Conservation (phyloP, 2,888 invertebrate species). For the Apamea crenata region DNA sequence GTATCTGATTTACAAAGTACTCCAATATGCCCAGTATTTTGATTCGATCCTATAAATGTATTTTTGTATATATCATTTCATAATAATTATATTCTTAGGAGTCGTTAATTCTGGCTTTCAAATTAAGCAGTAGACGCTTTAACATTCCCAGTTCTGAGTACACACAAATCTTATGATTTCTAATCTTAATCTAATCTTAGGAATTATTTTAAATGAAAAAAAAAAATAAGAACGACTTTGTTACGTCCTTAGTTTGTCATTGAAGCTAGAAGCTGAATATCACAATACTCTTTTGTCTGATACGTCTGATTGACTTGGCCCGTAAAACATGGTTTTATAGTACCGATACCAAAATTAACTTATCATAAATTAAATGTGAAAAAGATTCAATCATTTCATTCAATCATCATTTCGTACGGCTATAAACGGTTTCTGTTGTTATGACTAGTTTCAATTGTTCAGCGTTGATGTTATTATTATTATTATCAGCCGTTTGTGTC, state of each 20-base stretch:
- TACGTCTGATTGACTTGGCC: slow-evolving; percentile 23
- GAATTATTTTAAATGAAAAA: slow-evolving; percentile 44
- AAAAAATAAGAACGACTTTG: slow-evolving; percentile 48
- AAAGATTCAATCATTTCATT: too few species aligned
- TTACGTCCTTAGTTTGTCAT: slow-evolving; percentile 50
- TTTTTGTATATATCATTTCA: not conserved
- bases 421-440: slow-evolving; percentile 4
- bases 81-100: not conserved
- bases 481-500: not conserved
- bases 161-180: not conserved
- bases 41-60: too few species aligned
- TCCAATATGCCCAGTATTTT: slow-evolving; percentile 3
- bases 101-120: not conserved
- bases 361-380: slow-evolving; percentile 22
- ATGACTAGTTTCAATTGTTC: not conserved
- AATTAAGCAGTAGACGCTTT: slow-evolving; percentile 7
- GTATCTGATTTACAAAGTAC: slow-evolving; percentile 19
- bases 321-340: slow-evolving; percentile 19
- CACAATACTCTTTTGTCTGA: slow-evolving; percentile 50
- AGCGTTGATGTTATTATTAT: not conserved
- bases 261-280: slow-evolving; percentile 38
- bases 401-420: too few species aligned
- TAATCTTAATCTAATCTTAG: too few species aligned
- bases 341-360: slow-evolving; percentile 5
- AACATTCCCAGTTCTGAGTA: slow-evolving; percentile 1